phyloP scores from a whole-genome alignment of 2,888 invertebrate genomes.

The Eugnorisma glareosa region DNA sequence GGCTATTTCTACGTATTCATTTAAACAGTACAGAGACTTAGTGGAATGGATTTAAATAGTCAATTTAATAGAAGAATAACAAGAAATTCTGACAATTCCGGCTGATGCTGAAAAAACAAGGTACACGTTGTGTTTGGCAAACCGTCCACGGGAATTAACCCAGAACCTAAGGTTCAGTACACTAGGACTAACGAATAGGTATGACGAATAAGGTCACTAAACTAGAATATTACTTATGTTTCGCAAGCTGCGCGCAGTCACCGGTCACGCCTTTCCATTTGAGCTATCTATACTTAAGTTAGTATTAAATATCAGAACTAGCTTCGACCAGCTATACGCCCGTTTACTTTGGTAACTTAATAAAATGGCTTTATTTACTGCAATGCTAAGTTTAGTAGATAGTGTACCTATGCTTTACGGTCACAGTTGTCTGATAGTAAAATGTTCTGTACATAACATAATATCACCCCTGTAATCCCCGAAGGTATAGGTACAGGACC shows the following conservation, averaged over 20 bases:
- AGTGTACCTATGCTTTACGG: neutral
- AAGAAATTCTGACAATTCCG: neutral
- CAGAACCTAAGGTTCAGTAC: neutral
- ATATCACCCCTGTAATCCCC: neutral
- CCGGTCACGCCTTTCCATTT: constrained; percentile 54
- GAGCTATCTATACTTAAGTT: constrained; percentile 8
- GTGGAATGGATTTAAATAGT: neutral
- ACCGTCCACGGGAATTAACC: neutral
- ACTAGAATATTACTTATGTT: constrained; percentile 18
- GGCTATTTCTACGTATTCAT: neutral
- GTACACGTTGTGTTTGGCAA: neutral
- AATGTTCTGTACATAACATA: neutral
- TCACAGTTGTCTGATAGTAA: neutral
- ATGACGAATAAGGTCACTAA: constrained; percentile 35
- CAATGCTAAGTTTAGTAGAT: neutral
- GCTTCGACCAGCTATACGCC: neutral
- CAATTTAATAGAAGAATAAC: neutral
- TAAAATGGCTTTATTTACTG: neutral
- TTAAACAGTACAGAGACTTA: neutral
- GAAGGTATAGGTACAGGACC: neutral
- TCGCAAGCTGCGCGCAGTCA: constrained; percentile 18
- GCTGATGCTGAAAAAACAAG: neutral
- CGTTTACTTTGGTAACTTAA: neutral
- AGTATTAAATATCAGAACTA: neutral
- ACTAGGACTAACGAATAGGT: neutral